A percentile compares a stretch with the other conserved stretches of the same genome.
These are phyloP conservation scores for Xestobium rufovillosum DNA, from an alignment of 2,888 invertebrate genomes.

Conservation along the genomic window DNA sequence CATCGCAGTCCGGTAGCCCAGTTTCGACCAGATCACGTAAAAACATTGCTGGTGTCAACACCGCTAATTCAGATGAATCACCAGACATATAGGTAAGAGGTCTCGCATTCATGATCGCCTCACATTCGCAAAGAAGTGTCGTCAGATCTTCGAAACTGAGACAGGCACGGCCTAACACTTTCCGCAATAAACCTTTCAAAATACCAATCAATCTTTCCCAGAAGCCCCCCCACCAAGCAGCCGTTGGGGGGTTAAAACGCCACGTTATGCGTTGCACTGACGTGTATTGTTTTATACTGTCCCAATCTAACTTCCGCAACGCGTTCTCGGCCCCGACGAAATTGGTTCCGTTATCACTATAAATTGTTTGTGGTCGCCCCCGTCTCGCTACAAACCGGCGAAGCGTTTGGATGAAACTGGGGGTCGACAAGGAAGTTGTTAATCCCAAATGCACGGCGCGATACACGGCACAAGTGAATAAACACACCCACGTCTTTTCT, in stretches of 20 bases:
- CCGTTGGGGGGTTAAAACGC: conserved; percentile 20
- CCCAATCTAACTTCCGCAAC: conserved; percentile 26
- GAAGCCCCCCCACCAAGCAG: too few relatives aligned
- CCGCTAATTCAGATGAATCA: too few relatives aligned
- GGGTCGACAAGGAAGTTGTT: conserved; percentile 26
- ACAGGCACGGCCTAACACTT: conserved; percentile 9
- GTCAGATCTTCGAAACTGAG: conserved; percentile 15
- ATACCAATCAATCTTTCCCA: conserved; percentile 14
- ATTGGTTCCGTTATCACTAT: conserved; percentile 38
- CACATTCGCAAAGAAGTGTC: conserved; percentile 14
- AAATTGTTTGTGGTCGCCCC: conserved; percentile 31
- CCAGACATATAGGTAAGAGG: too few relatives aligned
- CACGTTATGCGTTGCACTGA: conserved; percentile 24
- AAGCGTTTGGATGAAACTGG: conserved; percentile 30
- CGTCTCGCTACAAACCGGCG: conserved; percentile 32
- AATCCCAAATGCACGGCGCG: conserved; percentile 35
- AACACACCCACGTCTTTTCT: too few relatives aligned
- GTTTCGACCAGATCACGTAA: conserved; percentile 20
- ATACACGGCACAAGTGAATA: conserved; percentile 36
- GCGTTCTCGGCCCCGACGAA: conserved; percentile 33
- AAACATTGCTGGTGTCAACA: conserved; percentile 30
- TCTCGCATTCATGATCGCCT: too few relatives aligned
- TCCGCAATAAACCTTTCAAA: conserved; percentile 10
- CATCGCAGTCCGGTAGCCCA: conserved; percentile 23
- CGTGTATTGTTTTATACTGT: conserved; percentile 19